phyloP scores from a whole-genome alignment of 2,888 invertebrate species.

The Apoda limacodes region DNA sequence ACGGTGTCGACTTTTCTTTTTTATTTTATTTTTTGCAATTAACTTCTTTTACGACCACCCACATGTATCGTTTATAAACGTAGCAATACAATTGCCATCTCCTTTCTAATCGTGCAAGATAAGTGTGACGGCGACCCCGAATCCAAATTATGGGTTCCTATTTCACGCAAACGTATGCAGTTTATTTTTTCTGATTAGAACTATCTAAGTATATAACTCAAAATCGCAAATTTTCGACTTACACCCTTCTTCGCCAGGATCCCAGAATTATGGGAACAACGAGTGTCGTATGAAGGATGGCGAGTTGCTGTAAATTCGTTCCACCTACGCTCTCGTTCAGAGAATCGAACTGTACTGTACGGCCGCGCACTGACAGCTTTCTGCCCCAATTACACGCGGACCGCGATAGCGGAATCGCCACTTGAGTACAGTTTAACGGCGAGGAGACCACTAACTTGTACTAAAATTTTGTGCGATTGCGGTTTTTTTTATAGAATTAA shows the following conservation, averaged over 20 bases:
- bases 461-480: too few relatives aligned
- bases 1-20: too few relatives aligned
- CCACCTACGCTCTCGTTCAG: conserved; percentile 59
- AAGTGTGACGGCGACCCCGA: conserved; percentile 64
- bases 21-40: conserved; percentile 28
- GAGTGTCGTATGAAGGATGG: conserved; percentile 62
- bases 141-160: conserved; percentile 65
- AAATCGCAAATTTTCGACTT: too few relatives aligned
- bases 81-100: conserved; percentile 52
- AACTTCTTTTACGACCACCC: conserved; percentile 39
- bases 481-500: too few relatives aligned
- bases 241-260: too few relatives aligned
- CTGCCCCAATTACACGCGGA: conserved; percentile 46
- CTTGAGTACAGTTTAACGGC: too few relatives aligned
- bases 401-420: conserved; percentile 19
- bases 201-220: too few relatives aligned
- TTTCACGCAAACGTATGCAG: too few relatives aligned
- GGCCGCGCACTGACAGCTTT: conserved; percentile 40
- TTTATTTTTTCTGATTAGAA: too few relatives aligned
- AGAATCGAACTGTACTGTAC: conserved; percentile 52
- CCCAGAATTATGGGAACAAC: conserved; percentile 37
- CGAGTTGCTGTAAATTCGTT: conserved; percentile 39
- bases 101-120: conserved; percentile 61
- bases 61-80: conserved; percentile 42
- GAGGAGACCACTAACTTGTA: too few relatives aligned